Conservation (phyloP, 1,140 invertebrate genomes). For the Whitmania pigra region DNA sequence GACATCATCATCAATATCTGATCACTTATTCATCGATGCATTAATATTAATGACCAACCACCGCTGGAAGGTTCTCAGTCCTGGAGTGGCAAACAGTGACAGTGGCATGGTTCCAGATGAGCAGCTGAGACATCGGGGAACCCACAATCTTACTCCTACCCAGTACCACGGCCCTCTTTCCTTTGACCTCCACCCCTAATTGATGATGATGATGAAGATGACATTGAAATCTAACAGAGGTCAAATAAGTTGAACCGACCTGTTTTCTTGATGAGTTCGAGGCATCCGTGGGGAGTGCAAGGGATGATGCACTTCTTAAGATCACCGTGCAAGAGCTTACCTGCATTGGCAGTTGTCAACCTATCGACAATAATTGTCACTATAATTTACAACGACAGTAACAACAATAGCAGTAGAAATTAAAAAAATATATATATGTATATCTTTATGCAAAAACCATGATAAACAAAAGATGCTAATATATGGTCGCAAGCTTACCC, state of each 20-base stretch:
- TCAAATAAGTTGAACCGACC: constrained; percentile 29
- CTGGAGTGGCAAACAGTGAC: constrained; percentile 92
- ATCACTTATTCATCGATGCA: not conserved
- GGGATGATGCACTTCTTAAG: constrained; percentile 67
- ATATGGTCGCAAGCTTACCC: too few species aligned
- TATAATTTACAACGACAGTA: not conserved
- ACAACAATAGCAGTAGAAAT: not conserved
- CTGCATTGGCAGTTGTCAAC: constrained; percentile 56
- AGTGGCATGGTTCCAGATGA: constrained; percentile 92
- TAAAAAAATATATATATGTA: too few species aligned
- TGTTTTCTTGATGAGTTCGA: constrained; percentile 73
- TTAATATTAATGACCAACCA: constrained; percentile 47
- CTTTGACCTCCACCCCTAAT: constrained; percentile 60
- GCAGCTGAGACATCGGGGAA: constrained; percentile 77
- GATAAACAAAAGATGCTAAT: not conserved
- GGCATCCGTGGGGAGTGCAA: constrained; percentile 80
- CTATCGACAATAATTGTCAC: constrained; percentile 28
- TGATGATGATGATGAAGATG: not conserved
- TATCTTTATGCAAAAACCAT: not conserved
- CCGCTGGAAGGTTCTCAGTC: constrained; percentile 66
- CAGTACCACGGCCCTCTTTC: constrained; percentile 78
- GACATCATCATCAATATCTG: too few species aligned
- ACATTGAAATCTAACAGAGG: not conserved
- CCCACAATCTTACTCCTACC: constrained; percentile 96
- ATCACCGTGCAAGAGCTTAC: constrained; percentile 61